Conservation (phyloP, 2,888 invertebrate genomes). For the Xanthia togata region DNA sequence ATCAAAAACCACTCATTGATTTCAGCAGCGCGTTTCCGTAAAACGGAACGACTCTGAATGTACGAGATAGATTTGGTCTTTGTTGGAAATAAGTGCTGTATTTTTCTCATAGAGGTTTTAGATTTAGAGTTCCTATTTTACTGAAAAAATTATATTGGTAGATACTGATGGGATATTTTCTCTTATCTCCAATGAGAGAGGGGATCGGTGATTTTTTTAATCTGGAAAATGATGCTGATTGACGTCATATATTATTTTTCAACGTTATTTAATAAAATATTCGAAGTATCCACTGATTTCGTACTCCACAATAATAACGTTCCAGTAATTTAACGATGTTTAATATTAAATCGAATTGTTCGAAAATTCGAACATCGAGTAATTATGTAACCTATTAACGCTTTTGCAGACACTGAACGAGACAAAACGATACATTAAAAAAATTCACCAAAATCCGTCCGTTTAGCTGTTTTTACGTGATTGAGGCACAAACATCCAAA, state of each 20-base stretch:
- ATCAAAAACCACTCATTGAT: conserved; percentile 65
- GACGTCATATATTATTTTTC: not conserved
- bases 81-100: conserved; percentile 48
- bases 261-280: not conserved
- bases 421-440: no score
- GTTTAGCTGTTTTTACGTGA: no score
- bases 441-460: no score
- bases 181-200: not conserved
- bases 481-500: no score
- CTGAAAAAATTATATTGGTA: not conserved
- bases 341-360: no score
- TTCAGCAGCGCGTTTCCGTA: conserved; percentile 38
- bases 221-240: not conserved
- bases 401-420: no score
- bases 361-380: no score
- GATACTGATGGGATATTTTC: not conserved
- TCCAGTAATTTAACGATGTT: not conserved
- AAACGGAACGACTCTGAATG: conserved; percentile 46
- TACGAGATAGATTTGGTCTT: conserved; percentile 37
- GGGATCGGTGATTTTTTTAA: not conserved
- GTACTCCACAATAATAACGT: no score
- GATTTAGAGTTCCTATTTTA: conserved; percentile 8
- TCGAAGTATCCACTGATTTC: not conserved
- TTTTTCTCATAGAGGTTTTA: conserved; percentile 26
- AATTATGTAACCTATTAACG: no score